These are phyloP conservation scores for Lepidocyrtinus sp. DNA, from an alignment of 2,888 invertebrate genomes.

Conservation along the genomic window DNA sequence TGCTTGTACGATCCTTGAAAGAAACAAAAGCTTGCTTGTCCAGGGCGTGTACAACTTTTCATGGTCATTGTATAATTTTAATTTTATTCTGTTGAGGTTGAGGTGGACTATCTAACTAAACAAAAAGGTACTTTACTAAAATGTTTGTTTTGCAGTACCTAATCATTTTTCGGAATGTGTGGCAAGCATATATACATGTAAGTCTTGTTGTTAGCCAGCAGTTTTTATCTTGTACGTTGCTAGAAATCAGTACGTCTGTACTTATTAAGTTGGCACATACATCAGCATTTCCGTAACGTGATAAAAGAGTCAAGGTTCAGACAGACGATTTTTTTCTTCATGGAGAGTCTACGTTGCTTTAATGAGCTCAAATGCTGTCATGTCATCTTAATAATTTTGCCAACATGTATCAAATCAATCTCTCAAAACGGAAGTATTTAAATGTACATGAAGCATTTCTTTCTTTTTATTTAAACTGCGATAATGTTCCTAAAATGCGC, in stretches of 20 bases:
- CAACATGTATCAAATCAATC: background rate
- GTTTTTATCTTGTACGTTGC: too few relatives aligned
- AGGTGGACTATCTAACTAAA: slow-evolving; percentile 12
- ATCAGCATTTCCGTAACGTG: slow-evolving; percentile 12
- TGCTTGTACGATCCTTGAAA: slow-evolving; percentile 30
- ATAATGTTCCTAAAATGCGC: too few relatives aligned
- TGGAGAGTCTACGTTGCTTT: background rate
- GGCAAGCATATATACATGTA: too few relatives aligned
- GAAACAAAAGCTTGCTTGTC: slow-evolving; percentile 45
- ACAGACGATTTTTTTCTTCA: background rate
- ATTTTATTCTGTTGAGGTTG: slow-evolving; percentile 26
- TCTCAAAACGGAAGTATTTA: too few relatives aligned
- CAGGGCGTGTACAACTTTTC: slow-evolving; percentile 53
- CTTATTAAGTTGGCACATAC: too few relatives aligned
- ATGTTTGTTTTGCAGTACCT: background rate
- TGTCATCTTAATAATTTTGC: background rate
- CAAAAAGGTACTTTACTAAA: slow-evolving; percentile 4
- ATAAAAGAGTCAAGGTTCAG: background rate
- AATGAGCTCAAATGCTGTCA: background rate
- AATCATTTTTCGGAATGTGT: slow-evolving; percentile 6
- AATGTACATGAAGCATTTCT: too few relatives aligned
- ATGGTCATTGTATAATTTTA: slow-evolving; percentile 32
- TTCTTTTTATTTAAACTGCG: too few relatives aligned
- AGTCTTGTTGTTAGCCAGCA: too few relatives aligned
- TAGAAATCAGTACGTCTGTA: too few relatives aligned